Percentiles rank a stretch among this genome's conserved stretches.
Evolutionary conservation across 2,113 vertebrate species (phyloP).

Genomic region (Syngnathus scovelli): DNA sequence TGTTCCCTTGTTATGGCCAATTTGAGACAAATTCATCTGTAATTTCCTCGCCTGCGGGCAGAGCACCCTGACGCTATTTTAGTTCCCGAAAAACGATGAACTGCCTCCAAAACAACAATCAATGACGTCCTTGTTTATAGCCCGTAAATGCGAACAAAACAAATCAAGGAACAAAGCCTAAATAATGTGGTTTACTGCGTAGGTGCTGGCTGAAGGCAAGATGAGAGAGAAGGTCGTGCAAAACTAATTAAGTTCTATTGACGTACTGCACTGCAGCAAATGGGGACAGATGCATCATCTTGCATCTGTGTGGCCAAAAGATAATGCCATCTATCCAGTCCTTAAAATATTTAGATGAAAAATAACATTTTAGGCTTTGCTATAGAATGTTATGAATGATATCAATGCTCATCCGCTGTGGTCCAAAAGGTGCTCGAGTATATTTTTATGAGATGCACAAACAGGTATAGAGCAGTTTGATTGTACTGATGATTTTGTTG

Average conservation of each 20-base stretch:
- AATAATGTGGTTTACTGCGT: constrained; percentile 38
- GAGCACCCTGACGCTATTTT: constrained; percentile 24
- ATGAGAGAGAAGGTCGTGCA: constrained; percentile 9
- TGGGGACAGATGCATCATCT: neutral
- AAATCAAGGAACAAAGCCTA: constrained; percentile 39
- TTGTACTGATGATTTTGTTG: too few species aligned
- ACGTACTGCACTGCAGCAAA: neutral
- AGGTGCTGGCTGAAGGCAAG: constrained; percentile 2
- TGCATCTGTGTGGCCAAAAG: neutral
- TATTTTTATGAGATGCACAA: too few species aligned
- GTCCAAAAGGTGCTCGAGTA: neutral
- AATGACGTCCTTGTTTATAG: constrained; percentile 38
- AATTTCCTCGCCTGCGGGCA: constrained; percentile 40
- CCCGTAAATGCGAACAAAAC: constrained; percentile 36
- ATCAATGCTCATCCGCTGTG: neutral
- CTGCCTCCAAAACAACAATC: constrained; percentile 49
- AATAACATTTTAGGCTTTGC: neutral
- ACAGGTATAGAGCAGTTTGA: too few species aligned
- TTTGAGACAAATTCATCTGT: constrained; percentile 27
- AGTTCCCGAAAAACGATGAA: constrained; percentile 30
- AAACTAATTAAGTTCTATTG: constrained; percentile 11
- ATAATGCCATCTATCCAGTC: neutral
- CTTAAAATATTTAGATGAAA: neutral
- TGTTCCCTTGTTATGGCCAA: constrained; percentile 16
- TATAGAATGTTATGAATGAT: neutral